Conservation (phyloP, 2,797 vertebrate genomes). For the Leuciscus waleckii region DNA sequence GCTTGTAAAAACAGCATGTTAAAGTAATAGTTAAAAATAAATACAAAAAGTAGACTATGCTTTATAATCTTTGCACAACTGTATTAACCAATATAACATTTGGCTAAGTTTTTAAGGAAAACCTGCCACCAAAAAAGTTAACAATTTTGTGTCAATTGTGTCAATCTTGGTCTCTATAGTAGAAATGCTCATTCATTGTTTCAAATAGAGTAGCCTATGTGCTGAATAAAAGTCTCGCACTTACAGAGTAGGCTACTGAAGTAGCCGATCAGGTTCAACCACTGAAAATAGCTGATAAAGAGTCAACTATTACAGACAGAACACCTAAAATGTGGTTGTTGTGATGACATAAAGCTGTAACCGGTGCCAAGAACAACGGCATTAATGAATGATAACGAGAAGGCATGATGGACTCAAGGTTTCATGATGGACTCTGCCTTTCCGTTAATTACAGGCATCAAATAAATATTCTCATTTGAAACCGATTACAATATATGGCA, state of each 20-base stretch:
- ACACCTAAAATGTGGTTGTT: neutral
- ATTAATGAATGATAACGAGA: neutral
- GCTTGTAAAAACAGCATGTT: neutral
- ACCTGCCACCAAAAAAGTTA: neutral
- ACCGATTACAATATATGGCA: neutral
- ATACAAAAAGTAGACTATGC: neutral
- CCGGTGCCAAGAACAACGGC: neutral
- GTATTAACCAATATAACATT: neutral
- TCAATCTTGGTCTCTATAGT: neutral
- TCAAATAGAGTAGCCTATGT: neutral
- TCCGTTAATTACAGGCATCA: neutral
- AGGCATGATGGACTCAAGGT: neutral
- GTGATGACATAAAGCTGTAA: conserved; percentile 10
- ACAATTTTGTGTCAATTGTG: neutral
- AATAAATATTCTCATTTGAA: neutral
- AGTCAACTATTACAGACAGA: neutral
- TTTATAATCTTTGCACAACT: neutral
- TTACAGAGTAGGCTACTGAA: neutral
- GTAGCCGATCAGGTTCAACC: neutral
- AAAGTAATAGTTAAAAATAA: neutral
- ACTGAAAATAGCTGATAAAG: neutral
- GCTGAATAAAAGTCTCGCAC: neutral
- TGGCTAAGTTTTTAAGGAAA: neutral
- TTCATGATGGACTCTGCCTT: neutral
- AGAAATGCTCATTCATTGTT: neutral